Evolutionary conservation across 2,113 vertebrate genomes (phyloP), one percentile per base, ranked within the genome.

Genomic region (Romanogobio albipinnatus): DNA sequence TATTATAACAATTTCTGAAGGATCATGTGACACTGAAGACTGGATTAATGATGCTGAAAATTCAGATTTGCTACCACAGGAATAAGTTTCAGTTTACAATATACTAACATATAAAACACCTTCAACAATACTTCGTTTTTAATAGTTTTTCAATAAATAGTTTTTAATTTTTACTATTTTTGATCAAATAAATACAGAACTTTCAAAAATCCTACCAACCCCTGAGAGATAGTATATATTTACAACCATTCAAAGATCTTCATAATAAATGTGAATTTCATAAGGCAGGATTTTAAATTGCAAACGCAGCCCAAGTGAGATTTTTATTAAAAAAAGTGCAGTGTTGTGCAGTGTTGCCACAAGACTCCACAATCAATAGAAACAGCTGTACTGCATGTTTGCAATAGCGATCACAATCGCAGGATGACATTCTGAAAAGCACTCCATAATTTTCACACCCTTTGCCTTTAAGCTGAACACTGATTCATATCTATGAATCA

Each of bases 401-500:
- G 49, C 9, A 5, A 49, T 17, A 49, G n/a, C 4, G 59, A 80
- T 80, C 64, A 56, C 74, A 56, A 33, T 61, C 58, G 14, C 56
- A 17, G 17, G 29, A 77, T 22, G 58, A 15, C 59, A 53, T 76
- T 53, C n/a, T 22, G 39, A 64, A 76, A 47, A 49, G 49, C 75
- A 39, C 43, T 76, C 45, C 73, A 29, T 62, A 26, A 56, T 22
- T 43, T 68, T n/a, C n/a, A 17, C 3, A 70, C 15, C n/a, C 14
- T 29, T 64, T 24, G 45, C n/a, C 14, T 29, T 64, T 24, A 26
- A 77, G 29, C 45, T 26, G 39, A 84, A 43, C 75, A 58, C 24
- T 9, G 75, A 43, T 53, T 70, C 62, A 26, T 56, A 58, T 39
- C 75, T 84, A 19, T 84, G 51, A 77, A 17, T 76, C 29, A 84